Conservation (phyloP, 2,888 invertebrate species). For the Artemia sinica region DNA sequence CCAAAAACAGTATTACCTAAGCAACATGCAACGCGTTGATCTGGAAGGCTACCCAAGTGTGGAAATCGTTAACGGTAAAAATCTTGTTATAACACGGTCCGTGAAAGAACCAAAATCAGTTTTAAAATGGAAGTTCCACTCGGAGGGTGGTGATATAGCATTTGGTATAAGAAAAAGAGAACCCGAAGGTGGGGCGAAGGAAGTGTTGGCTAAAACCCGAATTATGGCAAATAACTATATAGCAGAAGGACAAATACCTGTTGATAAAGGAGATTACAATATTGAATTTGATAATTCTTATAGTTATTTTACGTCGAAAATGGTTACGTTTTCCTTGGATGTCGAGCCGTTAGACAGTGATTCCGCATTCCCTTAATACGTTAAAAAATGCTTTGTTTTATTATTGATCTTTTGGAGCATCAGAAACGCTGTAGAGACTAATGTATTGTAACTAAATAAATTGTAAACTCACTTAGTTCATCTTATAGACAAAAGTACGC, state of each 20-base stretch:
- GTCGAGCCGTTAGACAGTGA: too few species aligned
- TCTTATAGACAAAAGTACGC: too few species aligned
- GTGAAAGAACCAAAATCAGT: conserved; percentile 3
- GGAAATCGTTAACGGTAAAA: background rate
- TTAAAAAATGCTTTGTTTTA: too few species aligned
- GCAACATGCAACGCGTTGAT: background rate
- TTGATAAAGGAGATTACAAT: background rate
- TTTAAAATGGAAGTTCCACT: background rate
- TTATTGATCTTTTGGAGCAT: too few species aligned
- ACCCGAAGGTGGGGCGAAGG: background rate
- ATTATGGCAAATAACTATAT: background rate
- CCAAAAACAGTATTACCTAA: background rate
- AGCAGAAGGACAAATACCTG: background rate
- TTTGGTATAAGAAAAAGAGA: background rate
- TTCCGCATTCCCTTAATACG: too few species aligned
- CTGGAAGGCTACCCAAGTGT: background rate
- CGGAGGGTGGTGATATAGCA: conserved; percentile 4
- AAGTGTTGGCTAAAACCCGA: background rate
- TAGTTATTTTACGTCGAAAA: conserved; percentile 5
- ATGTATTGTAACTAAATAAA: too few species aligned
- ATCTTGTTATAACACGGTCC: background rate
- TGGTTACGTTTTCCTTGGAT: background rate
- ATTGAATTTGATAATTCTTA: conserved; percentile 8
- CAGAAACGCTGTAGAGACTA: too few species aligned
- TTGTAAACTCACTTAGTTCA: too few species aligned